Evolutionary conservation across 2,113 vertebrate species (phyloP).

Genomic region (Megatriorchis doriae): DNA sequence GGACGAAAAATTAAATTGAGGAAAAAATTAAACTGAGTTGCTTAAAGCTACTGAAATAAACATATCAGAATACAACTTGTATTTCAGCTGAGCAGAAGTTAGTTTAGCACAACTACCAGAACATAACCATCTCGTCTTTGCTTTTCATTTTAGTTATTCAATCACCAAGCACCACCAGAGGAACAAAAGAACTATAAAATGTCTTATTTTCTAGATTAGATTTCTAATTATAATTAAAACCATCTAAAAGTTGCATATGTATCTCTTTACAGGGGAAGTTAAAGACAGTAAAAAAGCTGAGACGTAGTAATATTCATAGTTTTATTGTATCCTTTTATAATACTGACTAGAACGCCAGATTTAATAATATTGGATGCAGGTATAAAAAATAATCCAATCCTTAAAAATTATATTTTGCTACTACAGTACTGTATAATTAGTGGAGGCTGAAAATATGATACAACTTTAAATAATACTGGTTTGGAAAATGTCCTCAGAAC

Average conservation of each 20-base stretch:
- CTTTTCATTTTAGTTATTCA: not conserved
- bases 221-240: not conserved
- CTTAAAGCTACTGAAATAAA: not conserved
- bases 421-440: conserved; percentile 79
- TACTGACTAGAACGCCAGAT: conserved; percentile 85
- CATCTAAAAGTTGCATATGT: not conserved
- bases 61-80: not conserved
- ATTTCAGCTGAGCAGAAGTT: not conserved
- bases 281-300: conserved; percentile 7
- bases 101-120: not conserved
- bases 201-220: not conserved
- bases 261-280: not conserved
- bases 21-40: not conserved
- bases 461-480: conserved; percentile 79
- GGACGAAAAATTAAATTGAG: not conserved
- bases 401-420: conserved; percentile 77
- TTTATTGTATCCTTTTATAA: conserved; percentile 76
- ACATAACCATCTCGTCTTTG: not conserved
- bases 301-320: conserved; percentile 41
- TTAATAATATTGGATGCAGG: conserved; percentile 65
- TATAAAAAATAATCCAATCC: conserved; percentile 82
- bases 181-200: not conserved
- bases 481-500: conserved; percentile 47
- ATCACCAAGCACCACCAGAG: not conserved
- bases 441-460: conserved; percentile 72